Evolutionary conservation across 2,797 vertebrate species (phyloP).

Genomic region (Etheostoma nigrum): DNA sequence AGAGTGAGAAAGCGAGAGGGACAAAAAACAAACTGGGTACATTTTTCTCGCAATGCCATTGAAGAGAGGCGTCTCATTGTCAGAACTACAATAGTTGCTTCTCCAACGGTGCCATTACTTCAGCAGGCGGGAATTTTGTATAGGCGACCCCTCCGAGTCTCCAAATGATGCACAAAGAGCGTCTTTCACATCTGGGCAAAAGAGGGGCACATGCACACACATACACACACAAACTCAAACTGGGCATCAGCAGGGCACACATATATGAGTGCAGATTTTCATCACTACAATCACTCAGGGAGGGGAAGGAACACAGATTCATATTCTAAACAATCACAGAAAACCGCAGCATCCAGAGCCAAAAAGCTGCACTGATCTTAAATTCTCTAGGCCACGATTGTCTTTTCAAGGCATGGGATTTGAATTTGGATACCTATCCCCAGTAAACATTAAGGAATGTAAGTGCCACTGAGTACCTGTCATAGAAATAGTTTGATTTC

Average conservation of each 20-base stretch:
- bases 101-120: slow-evolving; percentile 93
- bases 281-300: slow-evolving; percentile 69
- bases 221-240: slow-evolving; percentile 60
- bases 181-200: slow-evolving; percentile 85
- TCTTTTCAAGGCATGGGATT: slow-evolving; percentile 24
- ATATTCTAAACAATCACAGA: slow-evolving; percentile 69
- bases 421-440: slow-evolving; percentile 29
- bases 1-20: slow-evolving; percentile 85
- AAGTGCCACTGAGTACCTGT: slow-evolving; percentile 56
- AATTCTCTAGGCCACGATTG: background rate
- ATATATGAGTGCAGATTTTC: slow-evolving; percentile 69
- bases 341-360: slow-evolving; percentile 48
- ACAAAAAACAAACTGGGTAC: slow-evolving; percentile 86
- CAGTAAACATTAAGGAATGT: slow-evolving; percentile 38
- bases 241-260: slow-evolving; percentile 77
- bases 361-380: slow-evolving; percentile 13
- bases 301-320: slow-evolving; percentile 66
- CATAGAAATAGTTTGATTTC: slow-evolving; percentile 76
- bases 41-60: slow-evolving; percentile 85
- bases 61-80: slow-evolving; percentile 89
- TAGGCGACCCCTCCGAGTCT: slow-evolving; percentile 86
- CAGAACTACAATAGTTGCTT: slow-evolving; percentile 89
- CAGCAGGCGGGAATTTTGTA: slow-evolving; percentile 95
- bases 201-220: slow-evolving; percentile 77
- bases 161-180: slow-evolving; percentile 84